These are phyloP conservation scores for Cephus cinctus DNA, from an alignment of 1,140 invertebrate genomes.

Conservation along the genomic window DNA sequence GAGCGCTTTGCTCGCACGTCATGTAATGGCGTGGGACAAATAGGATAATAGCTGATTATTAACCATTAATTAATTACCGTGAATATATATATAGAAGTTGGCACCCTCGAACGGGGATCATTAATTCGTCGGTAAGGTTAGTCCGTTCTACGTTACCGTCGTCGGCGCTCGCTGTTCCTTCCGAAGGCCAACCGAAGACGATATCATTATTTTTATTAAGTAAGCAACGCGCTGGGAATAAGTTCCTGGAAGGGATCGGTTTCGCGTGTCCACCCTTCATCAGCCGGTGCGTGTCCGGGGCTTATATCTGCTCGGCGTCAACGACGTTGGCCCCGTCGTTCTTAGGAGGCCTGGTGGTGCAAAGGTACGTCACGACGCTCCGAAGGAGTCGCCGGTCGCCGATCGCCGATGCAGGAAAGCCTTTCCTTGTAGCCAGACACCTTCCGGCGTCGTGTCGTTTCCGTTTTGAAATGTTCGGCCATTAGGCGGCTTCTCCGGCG, in stretches of 20 bases:
- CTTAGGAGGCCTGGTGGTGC: neutral
- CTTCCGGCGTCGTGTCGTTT: slow-evolving; percentile 9
- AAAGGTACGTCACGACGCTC: too few relatives aligned
- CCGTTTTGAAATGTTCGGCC: slow-evolving; percentile 6
- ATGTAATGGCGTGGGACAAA: slow-evolving; percentile 18
- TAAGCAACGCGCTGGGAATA: slow-evolving; percentile 1
- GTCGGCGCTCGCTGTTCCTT: too few relatives aligned
- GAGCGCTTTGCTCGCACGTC: too few relatives aligned
- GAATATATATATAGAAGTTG: too few relatives aligned
- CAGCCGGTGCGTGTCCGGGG: slow-evolving; percentile 7
- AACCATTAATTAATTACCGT: slow-evolving; percentile 23
- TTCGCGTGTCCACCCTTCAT: slow-evolving; percentile 24
- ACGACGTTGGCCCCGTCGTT: neutral
- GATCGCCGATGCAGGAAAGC: neutral
- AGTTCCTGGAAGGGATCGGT: slow-evolving; percentile 9
- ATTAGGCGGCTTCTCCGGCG: too few relatives aligned
- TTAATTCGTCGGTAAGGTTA: too few relatives aligned
- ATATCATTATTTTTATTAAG: too few relatives aligned
- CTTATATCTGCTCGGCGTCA: slow-evolving; percentile 11
- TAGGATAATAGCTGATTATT: slow-evolving; percentile 29
- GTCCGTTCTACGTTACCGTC: too few relatives aligned
- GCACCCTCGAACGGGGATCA: too few relatives aligned
- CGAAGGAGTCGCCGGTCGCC: neutral
- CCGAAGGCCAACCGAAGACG: too few relatives aligned
- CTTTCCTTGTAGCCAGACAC: neutral